Evolutionary conservation across 2,113 vertebrate genomes (phyloP), one percentile per base, ranked within the genome.

Genomic region (Micronycteris hirsuta): DNA sequence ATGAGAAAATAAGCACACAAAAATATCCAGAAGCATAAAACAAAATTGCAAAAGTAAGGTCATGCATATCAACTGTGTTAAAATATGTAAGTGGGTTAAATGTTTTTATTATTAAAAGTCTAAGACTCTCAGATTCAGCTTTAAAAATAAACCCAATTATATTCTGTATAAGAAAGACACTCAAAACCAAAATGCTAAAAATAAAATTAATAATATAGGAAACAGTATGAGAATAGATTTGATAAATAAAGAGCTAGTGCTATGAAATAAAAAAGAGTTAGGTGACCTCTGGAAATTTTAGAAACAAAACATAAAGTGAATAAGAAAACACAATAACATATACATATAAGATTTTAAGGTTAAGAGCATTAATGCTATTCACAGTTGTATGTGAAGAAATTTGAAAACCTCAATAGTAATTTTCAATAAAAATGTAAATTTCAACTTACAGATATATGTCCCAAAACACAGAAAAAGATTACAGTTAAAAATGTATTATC

Each of bases 381-480:
- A 20, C 56, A 31, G 47, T 52, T 80, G 7, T 43, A 67, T 84
- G 43, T 7, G 91, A 36, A 83, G 24, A 94, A 77, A 76, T 82
- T 86, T 56, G 33, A 95, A 90, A 90, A 65, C 77, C 38, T 71
- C 22, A 88, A 41, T 70, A 85, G 8, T 9, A 56, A 89, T 56
- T 89, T 89, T 82, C 67, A 86, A 54, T 38, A 88, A 90, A 92
- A 81, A 94, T 73, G 14, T 71, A 41, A 86, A 89, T 33, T 73
- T 89, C 43, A 81, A 15, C 49, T 81, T 78, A 31, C 38, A 78
- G 74, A 71, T 61, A 52, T 85, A 83, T 92, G 31, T 85, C 73
- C 33, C 19, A 93, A 86, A 95, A 86, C 10, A 31, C 14, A 88
- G n/a, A 81, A 93, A 93, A 68, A 68, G 33, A 63, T 89, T 65